A percentile compares a stretch with the other conserved stretches of the same genome.
Conservation (phyloP, 2,888 invertebrate species). For the Leptura quadrifasciata region DNA sequence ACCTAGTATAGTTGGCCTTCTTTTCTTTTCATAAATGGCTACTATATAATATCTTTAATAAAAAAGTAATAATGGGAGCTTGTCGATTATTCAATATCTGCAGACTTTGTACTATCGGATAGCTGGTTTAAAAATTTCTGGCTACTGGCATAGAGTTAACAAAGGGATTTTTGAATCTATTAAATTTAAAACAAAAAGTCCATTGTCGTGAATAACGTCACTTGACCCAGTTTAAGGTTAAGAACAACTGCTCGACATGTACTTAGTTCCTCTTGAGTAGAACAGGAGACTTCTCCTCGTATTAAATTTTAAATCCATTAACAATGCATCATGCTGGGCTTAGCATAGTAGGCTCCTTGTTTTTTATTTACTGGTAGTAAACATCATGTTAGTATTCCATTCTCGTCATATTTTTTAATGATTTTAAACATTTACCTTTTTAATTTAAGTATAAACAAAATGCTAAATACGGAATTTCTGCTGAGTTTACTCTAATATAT, state of each 20-base stretch:
- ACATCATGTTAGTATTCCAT: not conserved
- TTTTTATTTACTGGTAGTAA: not conserved
- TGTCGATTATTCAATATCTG: too few species aligned
- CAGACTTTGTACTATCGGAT: not conserved
- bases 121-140: not conserved
- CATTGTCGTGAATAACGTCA: slow-evolving; percentile 7
- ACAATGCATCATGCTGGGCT: slow-evolving; percentile 6
- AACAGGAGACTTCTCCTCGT: not conserved
- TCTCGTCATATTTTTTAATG: not conserved
- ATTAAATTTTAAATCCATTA: slow-evolving; percentile 12
- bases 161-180: not conserved
- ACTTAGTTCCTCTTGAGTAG: slow-evolving; percentile 10
- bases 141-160: too few species aligned
- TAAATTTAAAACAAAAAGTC: slow-evolving; percentile 24
- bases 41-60: too few species aligned
- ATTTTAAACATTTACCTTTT: not conserved
- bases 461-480: too few species aligned
- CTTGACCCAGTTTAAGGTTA: slow-evolving; percentile 36
- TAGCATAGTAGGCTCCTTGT: not conserved
- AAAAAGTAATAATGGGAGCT: too few species aligned
- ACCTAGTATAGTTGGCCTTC: too few species aligned
- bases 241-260: slow-evolving; percentile 20
- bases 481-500: too few species aligned
- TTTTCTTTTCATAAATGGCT: too few species aligned
- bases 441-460: not conserved